These are phyloP conservation scores for Catagonus wagneri DNA, from an alignment of 2,113 vertebrate species.

Conservation along the genomic window DNA sequence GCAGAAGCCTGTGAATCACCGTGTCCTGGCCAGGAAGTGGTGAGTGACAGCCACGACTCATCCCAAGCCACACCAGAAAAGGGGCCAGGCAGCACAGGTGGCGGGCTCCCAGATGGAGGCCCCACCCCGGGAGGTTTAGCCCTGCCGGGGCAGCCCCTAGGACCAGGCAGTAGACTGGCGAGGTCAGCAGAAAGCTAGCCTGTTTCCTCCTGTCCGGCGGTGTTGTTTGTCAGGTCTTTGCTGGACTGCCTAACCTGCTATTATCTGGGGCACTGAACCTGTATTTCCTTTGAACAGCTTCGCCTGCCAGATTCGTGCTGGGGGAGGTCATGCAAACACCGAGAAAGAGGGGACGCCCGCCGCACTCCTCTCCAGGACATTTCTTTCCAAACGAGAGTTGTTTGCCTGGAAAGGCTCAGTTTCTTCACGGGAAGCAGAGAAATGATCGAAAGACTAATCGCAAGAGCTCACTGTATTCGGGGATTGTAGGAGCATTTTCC, in stretches of 20 bases:
- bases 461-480: neutral
- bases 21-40: conserved; percentile 42
- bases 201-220: conserved; percentile 50
- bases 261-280: conserved; percentile 64
- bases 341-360: conserved; percentile 39
- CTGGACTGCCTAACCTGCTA: conserved; percentile 64
- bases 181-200: conserved; percentile 69
- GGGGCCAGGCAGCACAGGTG: conserved; percentile 59
- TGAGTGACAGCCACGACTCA: conserved; percentile 67
- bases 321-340: conserved; percentile 72
- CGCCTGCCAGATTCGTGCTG: conserved; percentile 46
- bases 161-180: neutral
- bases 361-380: conserved; percentile 62
- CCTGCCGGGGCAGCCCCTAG: neutral
- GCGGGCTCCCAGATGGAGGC: neutral
- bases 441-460: neutral
- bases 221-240: conserved; percentile 50
- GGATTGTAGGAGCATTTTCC: neutral
- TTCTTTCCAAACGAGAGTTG: conserved; percentile 83
- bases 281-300: conserved; percentile 74
- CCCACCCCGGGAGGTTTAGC: neutral
- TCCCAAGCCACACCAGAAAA: conserved; percentile 22
- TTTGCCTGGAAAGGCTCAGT: conserved; percentile 77
- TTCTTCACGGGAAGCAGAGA: conserved; percentile 59
- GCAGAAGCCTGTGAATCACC: conserved; percentile 56